Conservation (phyloP, 1,140 invertebrate species). For the Drosophila murphyi region DNA sequence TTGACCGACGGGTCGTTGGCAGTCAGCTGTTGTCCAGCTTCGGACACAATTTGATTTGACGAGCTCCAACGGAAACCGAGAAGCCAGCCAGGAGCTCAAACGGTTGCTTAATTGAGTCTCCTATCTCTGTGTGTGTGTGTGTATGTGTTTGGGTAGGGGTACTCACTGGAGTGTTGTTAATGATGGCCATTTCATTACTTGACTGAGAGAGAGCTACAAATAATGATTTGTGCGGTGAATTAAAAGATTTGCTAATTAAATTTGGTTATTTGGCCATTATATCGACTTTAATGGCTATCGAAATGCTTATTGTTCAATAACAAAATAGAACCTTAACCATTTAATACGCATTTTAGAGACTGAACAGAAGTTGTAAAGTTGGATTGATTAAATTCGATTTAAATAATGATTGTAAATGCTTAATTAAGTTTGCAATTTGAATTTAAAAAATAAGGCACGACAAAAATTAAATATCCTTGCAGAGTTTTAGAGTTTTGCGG, state of each 20-base stretch:
- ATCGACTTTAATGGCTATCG: conserved; percentile 3
- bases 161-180: conserved; percentile 40
- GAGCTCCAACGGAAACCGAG: conserved; percentile 29
- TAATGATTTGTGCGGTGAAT: conserved; percentile 16
- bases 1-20: conserved; percentile 6
- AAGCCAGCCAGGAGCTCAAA: background rate
- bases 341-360: no score
- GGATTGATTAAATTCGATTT: no score
- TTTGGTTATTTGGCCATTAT: background rate
- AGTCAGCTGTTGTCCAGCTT: conserved; percentile 5
- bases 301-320: background rate
- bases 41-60: conserved; percentile 67
- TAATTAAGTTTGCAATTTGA: no score
- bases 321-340: background rate
- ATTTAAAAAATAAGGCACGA: no score
- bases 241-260: conserved; percentile 28
- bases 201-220: background rate
- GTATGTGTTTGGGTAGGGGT: background rate
- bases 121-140: background rate
- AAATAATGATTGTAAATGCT: no score
- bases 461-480: no score
- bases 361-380: no score
- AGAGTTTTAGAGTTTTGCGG: no score
- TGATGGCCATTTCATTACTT: conserved; percentile 19
- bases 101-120: conserved; percentile 3